These are phyloP conservation scores for Pimpla rufipes DNA, from an alignment of 2,888 invertebrate genomes.

Conservation along the genomic window DNA sequence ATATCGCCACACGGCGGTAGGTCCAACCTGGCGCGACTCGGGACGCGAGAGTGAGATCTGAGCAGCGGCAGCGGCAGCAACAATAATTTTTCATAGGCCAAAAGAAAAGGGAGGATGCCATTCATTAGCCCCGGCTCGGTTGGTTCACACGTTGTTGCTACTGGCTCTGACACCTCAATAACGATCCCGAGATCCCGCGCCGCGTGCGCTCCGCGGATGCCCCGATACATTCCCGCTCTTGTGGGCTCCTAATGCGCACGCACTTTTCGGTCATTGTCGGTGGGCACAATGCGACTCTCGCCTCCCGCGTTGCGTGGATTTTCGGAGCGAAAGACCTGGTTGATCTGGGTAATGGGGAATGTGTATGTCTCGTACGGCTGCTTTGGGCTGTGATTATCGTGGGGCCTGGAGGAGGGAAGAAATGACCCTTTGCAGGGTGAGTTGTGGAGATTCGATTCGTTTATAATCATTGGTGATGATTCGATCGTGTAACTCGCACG, in stretches of 20 bases:
- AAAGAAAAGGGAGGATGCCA: constrained; percentile 81
- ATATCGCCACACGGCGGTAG: constrained; percentile 71
- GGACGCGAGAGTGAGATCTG: not conserved
- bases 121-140: constrained; percentile 84
- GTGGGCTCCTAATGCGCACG: constrained; percentile 10
- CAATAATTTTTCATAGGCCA: constrained; percentile 84
- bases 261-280: not conserved
- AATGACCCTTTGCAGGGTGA: not conserved
- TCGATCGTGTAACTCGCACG: no score
- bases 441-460: not conserved
- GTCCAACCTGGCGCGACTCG: constrained; percentile 69
- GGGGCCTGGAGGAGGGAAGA: not conserved
- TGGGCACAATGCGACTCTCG: not conserved
- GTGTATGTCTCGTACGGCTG: not conserved
- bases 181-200: constrained; percentile 61
- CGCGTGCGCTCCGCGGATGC: constrained; percentile 41
- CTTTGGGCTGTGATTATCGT: not conserved
- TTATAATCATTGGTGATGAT: no score
- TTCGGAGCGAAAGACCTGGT: not conserved
- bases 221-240: constrained; percentile 28
- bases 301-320: constrained; percentile 7
- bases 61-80: constrained; percentile 69
- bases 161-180: constrained; percentile 84
- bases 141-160: constrained; percentile 85
- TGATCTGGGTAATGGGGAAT: not conserved